Percentiles rank a stretch among this genome's conserved stretches.
These are phyloP conservation scores for Galaxea fascicularis DNA, from an alignment of 92 coral and sea anemone genomes.

Conservation along the genomic window DNA sequence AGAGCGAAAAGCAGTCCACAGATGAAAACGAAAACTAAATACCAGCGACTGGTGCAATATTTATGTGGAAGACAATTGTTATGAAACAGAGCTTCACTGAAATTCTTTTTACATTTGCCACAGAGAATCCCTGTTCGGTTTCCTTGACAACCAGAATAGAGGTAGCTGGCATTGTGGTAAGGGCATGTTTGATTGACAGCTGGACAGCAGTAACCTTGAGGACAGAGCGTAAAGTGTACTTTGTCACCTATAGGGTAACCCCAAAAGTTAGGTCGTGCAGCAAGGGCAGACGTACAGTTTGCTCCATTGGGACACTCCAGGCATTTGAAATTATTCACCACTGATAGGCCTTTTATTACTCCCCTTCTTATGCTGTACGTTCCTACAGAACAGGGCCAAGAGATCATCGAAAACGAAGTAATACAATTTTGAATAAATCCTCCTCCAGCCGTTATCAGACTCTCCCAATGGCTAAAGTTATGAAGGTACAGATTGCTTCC, in stretches of 20 bases:
- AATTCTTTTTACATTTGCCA: slow-evolving; percentile 39
- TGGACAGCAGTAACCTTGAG: slow-evolving; percentile 52
- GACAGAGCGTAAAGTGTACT: slow-evolving; percentile 42
- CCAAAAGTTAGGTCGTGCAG: slow-evolving; percentile 60
- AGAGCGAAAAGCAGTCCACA: slow-evolving; percentile 1
- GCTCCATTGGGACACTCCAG: slow-evolving; percentile 49
- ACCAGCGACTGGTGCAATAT: slow-evolving; percentile 32
- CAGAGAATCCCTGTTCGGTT: slow-evolving; percentile 57
- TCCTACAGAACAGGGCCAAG: slow-evolving; percentile 33
- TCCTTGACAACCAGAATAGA: slow-evolving; percentile 54
- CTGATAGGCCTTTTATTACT: slow-evolving; percentile 8
- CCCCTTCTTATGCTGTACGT: slow-evolving; percentile 47
- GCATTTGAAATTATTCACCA: slow-evolving; percentile 12
- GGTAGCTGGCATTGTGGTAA: slow-evolving; percentile 23
- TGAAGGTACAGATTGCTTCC: slow-evolving; percentile 19
- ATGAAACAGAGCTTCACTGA: slow-evolving; percentile 42
- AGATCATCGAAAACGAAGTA: slow-evolving; percentile 21
- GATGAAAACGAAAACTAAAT: neutral
- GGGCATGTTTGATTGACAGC: slow-evolving; percentile 18
- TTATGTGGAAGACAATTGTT: slow-evolving; percentile 1
- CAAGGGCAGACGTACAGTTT: slow-evolving; percentile 21
- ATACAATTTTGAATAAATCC: neutral
- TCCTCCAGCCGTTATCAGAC: neutral
- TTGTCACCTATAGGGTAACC: slow-evolving; percentile 35
- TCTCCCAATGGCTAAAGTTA: slow-evolving; percentile 35